Evolutionary conservation across 2,113 vertebrate species (phyloP).

Genomic region (Alethe castanea): DNA sequence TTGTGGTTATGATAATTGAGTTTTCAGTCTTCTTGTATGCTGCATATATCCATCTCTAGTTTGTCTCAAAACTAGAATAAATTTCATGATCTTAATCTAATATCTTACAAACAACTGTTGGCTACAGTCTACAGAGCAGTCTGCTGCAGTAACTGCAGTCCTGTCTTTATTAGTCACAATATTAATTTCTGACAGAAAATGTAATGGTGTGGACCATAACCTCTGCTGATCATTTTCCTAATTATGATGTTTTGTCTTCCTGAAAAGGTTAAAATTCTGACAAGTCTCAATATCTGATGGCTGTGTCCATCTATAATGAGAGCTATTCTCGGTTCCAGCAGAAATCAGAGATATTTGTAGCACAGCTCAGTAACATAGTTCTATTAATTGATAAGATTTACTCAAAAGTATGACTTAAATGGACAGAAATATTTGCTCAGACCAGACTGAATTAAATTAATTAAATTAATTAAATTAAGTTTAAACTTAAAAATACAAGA

Average conservation of each 20-base stretch:
- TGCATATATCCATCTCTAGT: constrained; percentile 44
- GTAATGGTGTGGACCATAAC: background rate
- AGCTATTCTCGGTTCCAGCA: background rate
- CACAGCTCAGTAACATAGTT: background rate
- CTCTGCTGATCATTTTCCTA: background rate
- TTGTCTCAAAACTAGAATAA: constrained; percentile 26
- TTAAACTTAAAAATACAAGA: background rate
- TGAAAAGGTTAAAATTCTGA: constrained; percentile 40
- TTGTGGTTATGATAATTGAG: constrained; percentile 29
- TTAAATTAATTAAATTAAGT: background rate
- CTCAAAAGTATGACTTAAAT: background rate
- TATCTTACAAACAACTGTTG: constrained; percentile 34
- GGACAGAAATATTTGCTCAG: background rate
- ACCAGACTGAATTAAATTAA: constrained; percentile 8
- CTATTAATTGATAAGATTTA: constrained; percentile 9
- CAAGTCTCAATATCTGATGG: background rate
- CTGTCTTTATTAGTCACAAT: background rate
- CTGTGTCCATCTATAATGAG: background rate
- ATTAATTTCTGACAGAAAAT: constrained; percentile 14
- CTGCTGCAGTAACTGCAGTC: constrained; percentile 25
- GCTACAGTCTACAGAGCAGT: constrained; percentile 30
- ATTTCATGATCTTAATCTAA: constrained; percentile 44
- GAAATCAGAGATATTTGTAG: background rate
- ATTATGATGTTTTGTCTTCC: constrained; percentile 9
- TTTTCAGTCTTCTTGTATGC: constrained; percentile 18